These are phyloP conservation scores for Parambassis ranga DNA, from an alignment of 2,797 vertebrate species.

Conservation along the genomic window DNA sequence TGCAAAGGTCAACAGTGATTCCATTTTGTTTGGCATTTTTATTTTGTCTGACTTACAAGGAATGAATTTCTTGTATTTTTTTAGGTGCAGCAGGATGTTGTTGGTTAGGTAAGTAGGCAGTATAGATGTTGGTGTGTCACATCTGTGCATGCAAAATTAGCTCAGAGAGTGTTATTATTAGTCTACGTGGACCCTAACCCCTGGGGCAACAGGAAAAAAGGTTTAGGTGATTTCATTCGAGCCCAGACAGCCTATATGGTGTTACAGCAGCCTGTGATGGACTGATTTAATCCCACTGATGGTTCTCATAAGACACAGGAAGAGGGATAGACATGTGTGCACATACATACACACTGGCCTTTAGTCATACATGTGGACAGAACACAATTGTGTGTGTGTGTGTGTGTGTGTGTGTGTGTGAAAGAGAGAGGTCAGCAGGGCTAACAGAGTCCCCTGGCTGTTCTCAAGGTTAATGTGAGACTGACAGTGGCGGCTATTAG, in stretches of 20 bases:
- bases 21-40: slow-evolving; percentile 20
- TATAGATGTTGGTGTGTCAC: background rate
- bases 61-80: background rate
- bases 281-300: slow-evolving; percentile 81
- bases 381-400: slow-evolving; percentile 32
- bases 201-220: slow-evolving; percentile 46
- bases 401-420: slow-evolving; percentile 32
- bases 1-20: background rate
- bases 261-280: slow-evolving; percentile 70
- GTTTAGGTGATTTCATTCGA: slow-evolving; percentile 58
- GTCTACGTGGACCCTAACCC: slow-evolving; percentile 46
- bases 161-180: slow-evolving; percentile 49
- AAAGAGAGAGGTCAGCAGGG: slow-evolving; percentile 64
- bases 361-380: slow-evolving; percentile 57
- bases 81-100: background rate
- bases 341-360: slow-evolving; percentile 19
- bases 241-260: slow-evolving; percentile 55
- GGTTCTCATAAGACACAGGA: slow-evolving; percentile 60
- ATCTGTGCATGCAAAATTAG: slow-evolving; percentile 54
- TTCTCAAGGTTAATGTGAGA: slow-evolving; percentile 77
- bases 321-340: slow-evolving; percentile 25
- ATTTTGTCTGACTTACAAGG: slow-evolving; percentile 12
- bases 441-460: slow-evolving; percentile 68
- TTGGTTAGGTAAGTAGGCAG: background rate
- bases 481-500: slow-evolving; percentile 68